phyloP scores from a whole-genome alignment of 1,140 invertebrate species.

The Drosophila ananassae region DNA sequence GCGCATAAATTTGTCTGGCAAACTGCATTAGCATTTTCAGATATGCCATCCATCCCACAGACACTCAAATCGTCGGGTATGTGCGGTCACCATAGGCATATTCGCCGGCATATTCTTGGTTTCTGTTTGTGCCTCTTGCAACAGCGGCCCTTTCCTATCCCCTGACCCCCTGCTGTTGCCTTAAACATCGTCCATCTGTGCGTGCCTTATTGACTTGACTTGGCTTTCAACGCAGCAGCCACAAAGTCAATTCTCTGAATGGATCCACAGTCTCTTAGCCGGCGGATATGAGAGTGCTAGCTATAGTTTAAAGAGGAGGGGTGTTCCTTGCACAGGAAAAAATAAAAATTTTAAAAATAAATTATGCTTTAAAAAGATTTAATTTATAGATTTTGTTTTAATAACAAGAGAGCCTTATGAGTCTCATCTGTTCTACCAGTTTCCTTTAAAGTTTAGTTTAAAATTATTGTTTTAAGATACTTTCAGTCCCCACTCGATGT shows the following conservation, averaged over 20 bases:
- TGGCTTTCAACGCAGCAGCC: constrained; percentile 62
- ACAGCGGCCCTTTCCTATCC: neutral
- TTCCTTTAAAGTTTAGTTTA: too few species aligned
- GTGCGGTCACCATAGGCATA: constrained; percentile 36
- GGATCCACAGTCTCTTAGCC: constrained; percentile 39
- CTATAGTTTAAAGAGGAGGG: neutral
- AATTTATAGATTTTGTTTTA: too few species aligned
- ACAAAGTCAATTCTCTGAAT: constrained; percentile 74
- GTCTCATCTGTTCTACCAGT: too few species aligned
- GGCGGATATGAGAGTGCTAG: constrained; percentile 50
- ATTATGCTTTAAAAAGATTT: too few species aligned
- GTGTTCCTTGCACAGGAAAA: constrained; percentile 13
- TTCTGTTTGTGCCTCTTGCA: constrained; percentile 24
- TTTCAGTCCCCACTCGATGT: too few species aligned
- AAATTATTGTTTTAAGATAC: too few species aligned
- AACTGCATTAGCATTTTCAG: constrained; percentile 38
- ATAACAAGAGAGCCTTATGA: too few species aligned
- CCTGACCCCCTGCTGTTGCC: neutral
- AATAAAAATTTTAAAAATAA: neutral
- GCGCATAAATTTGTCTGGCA: constrained; percentile 11
- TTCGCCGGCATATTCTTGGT: constrained; percentile 31
- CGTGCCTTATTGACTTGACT: constrained; percentile 75
- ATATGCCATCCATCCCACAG: constrained; percentile 4
- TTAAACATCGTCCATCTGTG: constrained; percentile 45
- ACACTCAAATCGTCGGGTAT: constrained; percentile 1